Conservation (phyloP, 2,113 vertebrate species). For the Lota lota region DNA sequence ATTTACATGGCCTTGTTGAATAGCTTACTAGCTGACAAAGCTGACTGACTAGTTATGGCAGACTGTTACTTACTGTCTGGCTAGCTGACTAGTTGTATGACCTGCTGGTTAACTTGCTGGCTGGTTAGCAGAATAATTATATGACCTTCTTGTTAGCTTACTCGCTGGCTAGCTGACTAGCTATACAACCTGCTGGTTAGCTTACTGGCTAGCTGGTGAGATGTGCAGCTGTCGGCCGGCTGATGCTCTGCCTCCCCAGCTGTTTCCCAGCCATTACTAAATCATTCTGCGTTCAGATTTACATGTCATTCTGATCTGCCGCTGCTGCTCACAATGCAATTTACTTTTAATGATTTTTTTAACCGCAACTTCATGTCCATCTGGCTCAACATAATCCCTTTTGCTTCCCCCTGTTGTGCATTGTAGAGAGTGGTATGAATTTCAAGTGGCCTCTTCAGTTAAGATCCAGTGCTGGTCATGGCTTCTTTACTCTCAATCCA, state of each 20-base stretch:
- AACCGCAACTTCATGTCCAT: constrained; percentile 65
- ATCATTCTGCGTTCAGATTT: constrained; percentile 67
- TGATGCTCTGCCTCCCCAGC: constrained; percentile 54
- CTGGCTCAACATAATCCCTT: constrained; percentile 65
- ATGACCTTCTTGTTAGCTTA: constrained; percentile 8
- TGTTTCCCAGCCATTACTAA: constrained; percentile 74
- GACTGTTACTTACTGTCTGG: not conserved
- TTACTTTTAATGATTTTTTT: constrained; percentile 47
- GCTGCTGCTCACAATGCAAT: constrained; percentile 58
- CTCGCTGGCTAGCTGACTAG: not conserved
- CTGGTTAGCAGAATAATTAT: constrained; percentile 20
- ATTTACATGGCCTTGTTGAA: too few relatives aligned
- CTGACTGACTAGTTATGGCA: not conserved
- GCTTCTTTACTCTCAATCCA: constrained; percentile 36
- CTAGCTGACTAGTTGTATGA: not conserved
- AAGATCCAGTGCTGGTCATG: constrained; percentile 31
- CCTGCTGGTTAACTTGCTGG: not conserved
- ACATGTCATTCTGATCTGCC: constrained; percentile 53
- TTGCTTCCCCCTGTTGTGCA: constrained; percentile 27
- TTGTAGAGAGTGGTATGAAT: constrained; percentile 48
- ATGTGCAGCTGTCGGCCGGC: constrained; percentile 60
- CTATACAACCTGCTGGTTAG: not conserved
- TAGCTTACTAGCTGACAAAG: not conserved
- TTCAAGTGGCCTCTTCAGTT: constrained; percentile 49
- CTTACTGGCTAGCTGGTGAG: not conserved